A percentile compares a stretch with the other conserved stretches of the same genome.
These are phyloP conservation scores for Agrochola circellaris DNA, from an alignment of 2,888 invertebrate species.

Conservation along the genomic window DNA sequence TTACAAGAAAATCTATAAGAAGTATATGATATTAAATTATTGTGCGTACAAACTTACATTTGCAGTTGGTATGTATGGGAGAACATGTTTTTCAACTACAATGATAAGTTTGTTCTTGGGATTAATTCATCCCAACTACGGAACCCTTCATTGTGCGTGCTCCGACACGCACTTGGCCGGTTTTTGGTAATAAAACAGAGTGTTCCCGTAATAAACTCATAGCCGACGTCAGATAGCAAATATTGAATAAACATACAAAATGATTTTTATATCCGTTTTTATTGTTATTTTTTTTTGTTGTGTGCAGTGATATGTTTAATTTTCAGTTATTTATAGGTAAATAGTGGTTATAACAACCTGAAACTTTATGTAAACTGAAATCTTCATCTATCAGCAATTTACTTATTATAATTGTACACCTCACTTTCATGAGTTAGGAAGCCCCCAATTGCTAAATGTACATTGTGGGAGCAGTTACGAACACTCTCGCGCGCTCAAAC, in stretches of 20 bases:
- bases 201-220: neutral
- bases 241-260: neutral
- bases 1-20: too few species aligned
- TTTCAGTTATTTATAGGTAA: neutral
- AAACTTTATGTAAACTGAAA: neutral
- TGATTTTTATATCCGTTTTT: too few species aligned
- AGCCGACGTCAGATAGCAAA: too few species aligned
- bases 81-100: too few species aligned
- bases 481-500: constrained; percentile 27
- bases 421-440: neutral
- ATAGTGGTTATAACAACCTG: neutral
- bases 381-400: neutral
- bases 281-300: neutral
- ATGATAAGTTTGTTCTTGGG: too few species aligned
- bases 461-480: constrained; percentile 29
- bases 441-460: constrained; percentile 14
- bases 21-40: too few species aligned
- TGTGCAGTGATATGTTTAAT: neutral
- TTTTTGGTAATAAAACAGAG: too few species aligned
- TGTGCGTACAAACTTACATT: too few species aligned
- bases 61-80: too few species aligned
- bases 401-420: neutral
- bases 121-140: too few species aligned
- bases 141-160: too few species aligned
- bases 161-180: too few species aligned